Evolutionary conservation across 2,888 invertebrate genomes (phyloP).

Genomic region (Drosophila recens): DNA sequence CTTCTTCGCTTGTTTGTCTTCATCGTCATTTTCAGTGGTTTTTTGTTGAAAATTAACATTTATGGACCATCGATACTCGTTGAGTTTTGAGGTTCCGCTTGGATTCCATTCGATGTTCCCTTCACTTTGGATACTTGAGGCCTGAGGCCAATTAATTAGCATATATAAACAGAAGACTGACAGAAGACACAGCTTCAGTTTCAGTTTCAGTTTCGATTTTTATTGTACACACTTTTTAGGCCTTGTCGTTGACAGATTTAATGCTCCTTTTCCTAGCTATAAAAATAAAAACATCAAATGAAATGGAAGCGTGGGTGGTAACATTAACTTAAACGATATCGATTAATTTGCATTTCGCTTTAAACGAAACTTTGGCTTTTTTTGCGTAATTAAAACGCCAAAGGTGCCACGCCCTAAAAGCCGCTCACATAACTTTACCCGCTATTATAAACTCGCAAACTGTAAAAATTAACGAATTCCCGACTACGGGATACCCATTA

Average conservation of each 20-base stretch:
- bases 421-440: neutral
- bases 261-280: constrained; percentile 14
- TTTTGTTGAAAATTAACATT: constrained; percentile 64
- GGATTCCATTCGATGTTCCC: constrained; percentile 50
- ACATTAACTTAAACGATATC: constrained; percentile 73
- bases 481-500: too few relatives aligned
- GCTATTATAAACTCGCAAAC: constrained; percentile 63
- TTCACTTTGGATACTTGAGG: constrained; percentile 59
- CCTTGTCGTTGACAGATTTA: constrained; percentile 22
- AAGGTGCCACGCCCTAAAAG: constrained; percentile 75
- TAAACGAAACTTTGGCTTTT: constrained; percentile 59
- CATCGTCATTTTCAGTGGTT: constrained; percentile 35
- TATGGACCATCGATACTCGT: constrained; percentile 47
- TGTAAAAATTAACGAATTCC: constrained; percentile 22
- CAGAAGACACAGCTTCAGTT: constrained; percentile 16
- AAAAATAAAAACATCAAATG: constrained; percentile 50
- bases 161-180: constrained; percentile 69
- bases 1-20: constrained; percentile 30
- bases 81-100: constrained; percentile 49
- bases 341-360: constrained; percentile 76
- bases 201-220: constrained; percentile 36
- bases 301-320: constrained; percentile 48
- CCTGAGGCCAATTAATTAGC: constrained; percentile 70
- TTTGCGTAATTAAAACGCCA: constrained; percentile 77
- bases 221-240: constrained; percentile 24